These are phyloP conservation scores for Elephantulus edwardii DNA, from an alignment of 2,113 vertebrate species.

Conservation along the genomic window DNA sequence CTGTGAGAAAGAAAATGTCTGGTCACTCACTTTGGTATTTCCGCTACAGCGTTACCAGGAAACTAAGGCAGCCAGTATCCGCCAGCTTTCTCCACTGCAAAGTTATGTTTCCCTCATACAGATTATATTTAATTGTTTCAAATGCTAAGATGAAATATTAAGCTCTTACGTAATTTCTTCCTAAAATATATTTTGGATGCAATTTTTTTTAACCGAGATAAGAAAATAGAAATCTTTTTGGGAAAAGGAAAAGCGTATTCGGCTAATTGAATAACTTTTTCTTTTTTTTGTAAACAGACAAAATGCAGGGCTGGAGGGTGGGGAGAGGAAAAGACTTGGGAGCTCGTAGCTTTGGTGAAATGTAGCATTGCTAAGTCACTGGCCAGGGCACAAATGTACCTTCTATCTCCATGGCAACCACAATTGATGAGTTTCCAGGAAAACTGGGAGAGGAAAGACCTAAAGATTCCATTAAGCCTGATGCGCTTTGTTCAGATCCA, in stretches of 20 bases:
- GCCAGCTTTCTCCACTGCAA: not conserved
- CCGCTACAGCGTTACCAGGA: not conserved
- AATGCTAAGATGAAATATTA: slow-evolving; percentile 13
- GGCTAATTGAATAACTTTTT: not conserved
- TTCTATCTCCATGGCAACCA: not conserved
- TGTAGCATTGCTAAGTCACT: not conserved
- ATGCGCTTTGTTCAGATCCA: not conserved
- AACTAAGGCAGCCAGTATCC: not conserved
- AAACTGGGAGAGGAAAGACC: not conserved
- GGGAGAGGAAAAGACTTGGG: not conserved
- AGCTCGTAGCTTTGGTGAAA: not conserved
- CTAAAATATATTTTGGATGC: not conserved
- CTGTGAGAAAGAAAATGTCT: not conserved
- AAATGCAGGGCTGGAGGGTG: not conserved
- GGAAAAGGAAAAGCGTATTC: not conserved
- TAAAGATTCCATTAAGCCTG: not conserved
- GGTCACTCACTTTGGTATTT: not conserved
- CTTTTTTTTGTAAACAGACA: not conserved
- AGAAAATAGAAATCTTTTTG: slow-evolving; percentile 18
- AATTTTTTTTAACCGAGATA: not conserved
- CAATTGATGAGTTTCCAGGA: slow-evolving; percentile 9
- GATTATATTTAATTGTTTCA: slow-evolving; percentile 28
- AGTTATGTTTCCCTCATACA: not conserved
- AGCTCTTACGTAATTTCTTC: slow-evolving; percentile 6
- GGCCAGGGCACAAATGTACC: not conserved